A percentile compares a stretch with the other conserved stretches of the same genome.
phyloP scores from a whole-genome alignment of 2,797 vertebrate species.

The Anolis apletophallus region DNA sequence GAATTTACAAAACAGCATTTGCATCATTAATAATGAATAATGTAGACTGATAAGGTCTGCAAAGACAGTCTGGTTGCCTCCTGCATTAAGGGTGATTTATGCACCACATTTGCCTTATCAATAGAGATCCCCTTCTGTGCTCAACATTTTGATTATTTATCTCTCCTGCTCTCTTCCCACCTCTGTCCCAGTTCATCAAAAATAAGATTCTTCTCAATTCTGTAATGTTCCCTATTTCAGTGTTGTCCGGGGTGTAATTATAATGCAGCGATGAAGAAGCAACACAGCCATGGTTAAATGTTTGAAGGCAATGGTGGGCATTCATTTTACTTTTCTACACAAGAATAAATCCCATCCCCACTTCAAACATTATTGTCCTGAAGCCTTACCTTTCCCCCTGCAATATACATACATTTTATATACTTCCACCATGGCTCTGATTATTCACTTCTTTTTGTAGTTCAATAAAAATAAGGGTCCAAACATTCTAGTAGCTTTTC shows the following conservation, averaged over 20 bases:
- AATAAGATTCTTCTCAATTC: neutral
- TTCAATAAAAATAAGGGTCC: too few relatives aligned
- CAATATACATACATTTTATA: too few relatives aligned
- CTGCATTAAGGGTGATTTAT: neutral
- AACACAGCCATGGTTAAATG: too few relatives aligned
- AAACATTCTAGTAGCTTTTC: too few relatives aligned
- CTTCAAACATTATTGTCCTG: too few relatives aligned
- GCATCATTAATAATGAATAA: slow-evolving; percentile 9
- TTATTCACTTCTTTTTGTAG: too few relatives aligned
- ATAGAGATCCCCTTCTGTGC: neutral
- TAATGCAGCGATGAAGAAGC: neutral
- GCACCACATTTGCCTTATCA: neutral
- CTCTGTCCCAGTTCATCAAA: neutral
- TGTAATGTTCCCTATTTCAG: neutral
- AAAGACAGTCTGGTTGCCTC: neutral
- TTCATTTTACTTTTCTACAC: too few relatives aligned
- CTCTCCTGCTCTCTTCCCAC: neutral
- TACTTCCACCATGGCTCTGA: too few relatives aligned
- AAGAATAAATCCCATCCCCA: too few relatives aligned
- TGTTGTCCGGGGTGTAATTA: neutral
- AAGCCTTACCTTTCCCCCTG: too few relatives aligned
- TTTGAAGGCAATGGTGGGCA: too few relatives aligned
- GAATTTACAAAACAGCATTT: slow-evolving; percentile 9
- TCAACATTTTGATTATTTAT: neutral
- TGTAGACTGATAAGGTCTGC: neutral